phyloP scores from a whole-genome alignment of 1,140 invertebrate genomes.

The Zelostemma sp. region DNA sequence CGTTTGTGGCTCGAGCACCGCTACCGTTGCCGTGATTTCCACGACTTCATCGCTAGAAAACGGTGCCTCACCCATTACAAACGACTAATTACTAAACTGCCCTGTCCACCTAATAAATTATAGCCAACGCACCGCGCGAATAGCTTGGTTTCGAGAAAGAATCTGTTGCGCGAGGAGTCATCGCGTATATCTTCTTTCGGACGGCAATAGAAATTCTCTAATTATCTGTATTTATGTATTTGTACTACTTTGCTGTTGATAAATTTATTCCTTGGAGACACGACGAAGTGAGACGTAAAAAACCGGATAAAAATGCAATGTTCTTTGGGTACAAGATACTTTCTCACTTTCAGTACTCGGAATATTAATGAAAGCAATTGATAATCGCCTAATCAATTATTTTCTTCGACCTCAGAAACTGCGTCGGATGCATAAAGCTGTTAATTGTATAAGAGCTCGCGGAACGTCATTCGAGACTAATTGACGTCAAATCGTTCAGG shows the following conservation, averaged over 20 bases:
- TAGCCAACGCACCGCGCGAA: constrained; percentile 32
- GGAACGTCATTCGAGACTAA: constrained; percentile 44
- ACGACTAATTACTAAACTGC: constrained; percentile 59
- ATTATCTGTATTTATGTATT: constrained; percentile 42
- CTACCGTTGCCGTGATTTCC: constrained; percentile 48
- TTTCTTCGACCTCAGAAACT: too few species aligned
- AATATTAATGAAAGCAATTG: too few species aligned
- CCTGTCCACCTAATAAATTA: constrained; percentile 57
- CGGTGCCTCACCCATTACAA: constrained; percentile 49
- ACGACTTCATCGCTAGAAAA: constrained; percentile 47
- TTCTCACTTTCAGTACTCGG: too few species aligned
- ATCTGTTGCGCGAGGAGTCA: constrained; percentile 8
- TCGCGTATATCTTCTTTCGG: constrained; percentile 29
- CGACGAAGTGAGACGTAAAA: too few species aligned
- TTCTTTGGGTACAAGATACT: too few species aligned
- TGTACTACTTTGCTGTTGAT: constrained; percentile 25
- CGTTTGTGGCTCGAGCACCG: constrained; percentile 21
- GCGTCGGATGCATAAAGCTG: constrained; percentile 35
- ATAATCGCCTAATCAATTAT: too few species aligned
- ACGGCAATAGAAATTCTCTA: constrained; percentile 41
- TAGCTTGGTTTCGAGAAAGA: constrained; percentile 25
- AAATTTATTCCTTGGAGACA: background rate
- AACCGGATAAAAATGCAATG: too few species aligned
- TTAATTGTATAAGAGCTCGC: constrained; percentile 44
- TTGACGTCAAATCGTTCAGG: constrained; percentile 45